A percentile compares a stretch with the other conserved stretches of the same genome.
phyloP scores from a whole-genome alignment of 1,140 invertebrate species.

The Pogonomyrmex californicus region DNA sequence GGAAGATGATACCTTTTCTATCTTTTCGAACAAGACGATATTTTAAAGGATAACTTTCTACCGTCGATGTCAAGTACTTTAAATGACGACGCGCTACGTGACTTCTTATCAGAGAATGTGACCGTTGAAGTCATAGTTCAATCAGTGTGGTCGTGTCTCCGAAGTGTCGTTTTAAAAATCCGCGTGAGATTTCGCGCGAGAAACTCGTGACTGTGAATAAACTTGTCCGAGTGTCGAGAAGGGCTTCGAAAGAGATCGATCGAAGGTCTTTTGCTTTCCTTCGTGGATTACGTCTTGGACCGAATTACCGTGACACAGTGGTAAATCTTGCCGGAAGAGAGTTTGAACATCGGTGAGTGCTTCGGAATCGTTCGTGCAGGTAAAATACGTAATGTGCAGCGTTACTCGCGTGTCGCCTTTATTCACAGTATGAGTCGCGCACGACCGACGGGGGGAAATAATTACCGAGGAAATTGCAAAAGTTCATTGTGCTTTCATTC shows the following conservation, averaged over 20 bases:
- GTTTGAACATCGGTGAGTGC: constrained; percentile 62
- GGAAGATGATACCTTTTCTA: background rate
- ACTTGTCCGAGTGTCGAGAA: background rate
- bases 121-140: background rate
- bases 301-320: background rate
- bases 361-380: constrained; percentile 71
- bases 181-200: background rate
- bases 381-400: constrained; percentile 67
- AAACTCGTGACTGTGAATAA: constrained; percentile 34
- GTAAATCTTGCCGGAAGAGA: constrained; percentile 5
- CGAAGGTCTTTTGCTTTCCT: background rate
- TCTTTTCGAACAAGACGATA: constrained; percentile 8
- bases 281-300: constrained; percentile 31
- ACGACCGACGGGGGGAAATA: constrained; percentile 38
- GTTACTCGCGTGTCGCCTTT: constrained; percentile 40
- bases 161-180: constrained; percentile 19
- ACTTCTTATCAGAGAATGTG: background rate
- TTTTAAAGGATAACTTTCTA: background rate
- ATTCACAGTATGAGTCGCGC: constrained; percentile 22
- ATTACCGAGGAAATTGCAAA: constrained; percentile 68
- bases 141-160: constrained; percentile 17
- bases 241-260: background rate
- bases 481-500: constrained; percentile 49
- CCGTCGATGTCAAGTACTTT: background rate
- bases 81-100: background rate